Base-by-base conservation (phyloP, 2,797 vertebrate genomes). In the Premnoplex brunnescens region DNA sequence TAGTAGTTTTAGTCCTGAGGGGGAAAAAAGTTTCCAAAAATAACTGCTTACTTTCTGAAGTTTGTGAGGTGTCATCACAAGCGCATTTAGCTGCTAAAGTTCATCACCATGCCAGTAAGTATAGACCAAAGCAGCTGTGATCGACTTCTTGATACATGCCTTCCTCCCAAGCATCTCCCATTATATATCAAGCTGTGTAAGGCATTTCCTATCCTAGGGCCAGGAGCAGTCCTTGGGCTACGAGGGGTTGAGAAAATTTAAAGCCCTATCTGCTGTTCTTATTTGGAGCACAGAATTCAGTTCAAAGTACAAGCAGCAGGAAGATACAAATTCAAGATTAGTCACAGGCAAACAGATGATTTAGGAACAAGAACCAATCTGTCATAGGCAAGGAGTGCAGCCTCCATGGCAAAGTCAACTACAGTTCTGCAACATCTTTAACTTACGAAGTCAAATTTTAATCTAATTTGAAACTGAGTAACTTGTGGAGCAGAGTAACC, bases 21-120 rank as follows among this genome's bases (percentile, higher is more conserved):
- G 58, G 39, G 23, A 28, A 59, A 86, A 55, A 82, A 44, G 64
- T 84, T 91, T 92, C 95, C 88, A 93, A 85, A 96, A 93, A 96
- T 95, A 97, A 90, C 93, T 78, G 74, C 95, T 93, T 93, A 88
- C 90, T 95, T 95, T 94, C 90, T 86, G 74, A 86, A 94, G 88
- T 90, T 91, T 73, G 89, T 93, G 95, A 95, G 80, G 95, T 97
- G 94, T 95, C 78, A 97, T 96, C 96, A 92, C 94, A 96, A 96
- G 86, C 1, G 2, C 81, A 92, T 60, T 92, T 89, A 96, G 85
- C 75, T 97, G 95, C 81, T 95, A 84, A 89, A 96, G 96, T 92
- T 96, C 92, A 95, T 39, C 91, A 94, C 48, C 92, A 87, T 68
- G 93, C 67, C 92, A 89, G 88, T 68, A 96, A 96, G 93, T 79